Conservation (phyloP, 1,140 invertebrate genomes). For the Hypsibius dujardini region DNA sequence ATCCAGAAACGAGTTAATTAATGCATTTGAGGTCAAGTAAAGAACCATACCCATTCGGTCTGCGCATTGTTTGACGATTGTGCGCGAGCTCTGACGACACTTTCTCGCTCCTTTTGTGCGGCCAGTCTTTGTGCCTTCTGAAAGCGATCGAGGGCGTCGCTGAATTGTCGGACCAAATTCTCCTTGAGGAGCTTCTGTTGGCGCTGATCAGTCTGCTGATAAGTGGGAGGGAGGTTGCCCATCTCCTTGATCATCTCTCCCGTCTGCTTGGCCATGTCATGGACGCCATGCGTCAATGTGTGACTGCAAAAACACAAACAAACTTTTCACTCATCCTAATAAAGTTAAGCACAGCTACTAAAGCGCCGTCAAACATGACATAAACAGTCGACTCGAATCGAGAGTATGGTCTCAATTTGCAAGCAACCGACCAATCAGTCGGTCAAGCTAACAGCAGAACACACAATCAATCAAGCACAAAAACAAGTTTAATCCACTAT, state of each 20-base stretch:
- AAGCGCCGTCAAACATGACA: constrained; percentile 11
- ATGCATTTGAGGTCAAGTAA: constrained; percentile 1
- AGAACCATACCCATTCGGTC: constrained; percentile 16
- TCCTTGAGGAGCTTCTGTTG: constrained; percentile 77
- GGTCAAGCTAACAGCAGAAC: background rate
- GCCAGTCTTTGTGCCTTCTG: constrained; percentile 50
- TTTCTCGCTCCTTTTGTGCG: constrained; percentile 62
- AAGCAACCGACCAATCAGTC: background rate
- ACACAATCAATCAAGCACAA: background rate
- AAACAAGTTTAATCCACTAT: background rate
- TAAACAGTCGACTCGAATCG: background rate
- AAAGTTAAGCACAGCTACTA: background rate
- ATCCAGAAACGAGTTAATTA: background rate
- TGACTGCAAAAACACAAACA: background rate
- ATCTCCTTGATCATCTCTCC: background rate
- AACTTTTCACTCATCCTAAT: background rate
- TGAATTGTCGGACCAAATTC: constrained; percentile 78
- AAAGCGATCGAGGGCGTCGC: constrained; percentile 71
- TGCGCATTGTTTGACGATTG: constrained; percentile 29
- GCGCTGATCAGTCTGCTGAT: constrained; percentile 37
- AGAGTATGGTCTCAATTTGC: background rate
- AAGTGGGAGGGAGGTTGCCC: background rate
- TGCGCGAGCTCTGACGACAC: constrained; percentile 42
- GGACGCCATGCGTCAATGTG: background rate
- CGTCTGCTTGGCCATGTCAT: constrained; percentile 1